A percentile compares a stretch with the other conserved stretches of the same genome.
Conservation (phyloP, 2,797 vertebrate genomes). For the Todus mexicanus region DNA sequence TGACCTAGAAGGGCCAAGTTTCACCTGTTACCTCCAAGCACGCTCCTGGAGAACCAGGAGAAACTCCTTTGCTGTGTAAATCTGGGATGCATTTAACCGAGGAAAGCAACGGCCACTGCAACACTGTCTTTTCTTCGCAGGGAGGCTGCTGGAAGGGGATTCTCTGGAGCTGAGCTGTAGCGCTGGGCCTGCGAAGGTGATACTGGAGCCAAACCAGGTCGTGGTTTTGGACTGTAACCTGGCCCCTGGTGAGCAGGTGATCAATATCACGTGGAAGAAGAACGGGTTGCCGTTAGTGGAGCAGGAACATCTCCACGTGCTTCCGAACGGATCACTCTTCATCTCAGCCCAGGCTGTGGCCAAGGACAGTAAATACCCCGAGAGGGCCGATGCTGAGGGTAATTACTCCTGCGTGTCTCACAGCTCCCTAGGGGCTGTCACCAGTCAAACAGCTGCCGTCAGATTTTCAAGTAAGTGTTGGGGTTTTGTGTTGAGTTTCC, state of each 20-base stretch:
- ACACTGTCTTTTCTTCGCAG: slow-evolving; percentile 46
- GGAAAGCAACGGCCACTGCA: neutral
- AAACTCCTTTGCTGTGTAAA: neutral
- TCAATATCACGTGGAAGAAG: slow-evolving; percentile 88
- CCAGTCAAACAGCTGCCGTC: slow-evolving; percentile 85
- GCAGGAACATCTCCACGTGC: slow-evolving; percentile 70
- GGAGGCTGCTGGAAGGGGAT: slow-evolving; percentile 33
- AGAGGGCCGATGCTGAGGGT: slow-evolving; percentile 74
- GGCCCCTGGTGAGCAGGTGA: slow-evolving; percentile 64
- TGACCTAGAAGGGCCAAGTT: neutral
- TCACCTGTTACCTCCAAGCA: neutral
- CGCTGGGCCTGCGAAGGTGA: slow-evolving; percentile 82
- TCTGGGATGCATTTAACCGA: neutral
- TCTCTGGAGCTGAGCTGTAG: slow-evolving; percentile 91
- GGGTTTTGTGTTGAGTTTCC: neutral
- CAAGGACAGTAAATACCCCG: slow-evolving; percentile 46
- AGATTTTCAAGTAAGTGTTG: slow-evolving; percentile 86
- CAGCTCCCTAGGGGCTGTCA: slow-evolving; percentile 83
- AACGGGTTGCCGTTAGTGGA: slow-evolving; percentile 77
- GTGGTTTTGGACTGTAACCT: slow-evolving; percentile 87
- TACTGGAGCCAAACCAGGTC: slow-evolving; percentile 80
- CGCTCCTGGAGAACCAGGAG: neutral
- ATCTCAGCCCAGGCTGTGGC: slow-evolving; percentile 56
- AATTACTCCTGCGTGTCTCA: slow-evolving; percentile 87
- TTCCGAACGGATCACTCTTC: slow-evolving; percentile 87